Conservation (phyloP, 2,797 vertebrate species). For the Luscinia megarhynchos region DNA sequence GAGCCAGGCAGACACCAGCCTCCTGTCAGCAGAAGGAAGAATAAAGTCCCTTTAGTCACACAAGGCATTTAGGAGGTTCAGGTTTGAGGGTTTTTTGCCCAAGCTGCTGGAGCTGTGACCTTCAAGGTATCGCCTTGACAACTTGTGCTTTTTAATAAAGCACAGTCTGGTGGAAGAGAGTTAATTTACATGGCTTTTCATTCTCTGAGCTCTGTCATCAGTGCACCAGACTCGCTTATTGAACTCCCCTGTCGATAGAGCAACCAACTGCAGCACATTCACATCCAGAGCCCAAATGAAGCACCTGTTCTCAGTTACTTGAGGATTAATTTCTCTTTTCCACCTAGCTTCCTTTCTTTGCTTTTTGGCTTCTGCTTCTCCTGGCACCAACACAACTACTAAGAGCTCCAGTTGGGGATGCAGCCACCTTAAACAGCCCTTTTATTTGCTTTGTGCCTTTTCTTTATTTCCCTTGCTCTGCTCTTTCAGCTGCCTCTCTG, state of each 20-base stretch:
- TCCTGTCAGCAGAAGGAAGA: not conserved
- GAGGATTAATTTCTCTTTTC: constrained; percentile 54
- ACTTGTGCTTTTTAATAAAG: constrained; percentile 54
- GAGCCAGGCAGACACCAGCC: not conserved
- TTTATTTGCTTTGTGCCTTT: constrained; percentile 23
- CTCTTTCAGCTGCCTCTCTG: constrained; percentile 3
- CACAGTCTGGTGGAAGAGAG: constrained; percentile 24
- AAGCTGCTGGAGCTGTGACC: constrained; percentile 39
- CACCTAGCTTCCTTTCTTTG: constrained; percentile 17
- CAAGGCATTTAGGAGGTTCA: not conserved
- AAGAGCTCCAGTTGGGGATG: not conserved
- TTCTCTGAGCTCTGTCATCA: constrained; percentile 39
- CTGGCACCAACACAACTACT: constrained; percentile 17
- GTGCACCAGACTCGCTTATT: constrained; percentile 8
- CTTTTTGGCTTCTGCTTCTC: constrained; percentile 23
- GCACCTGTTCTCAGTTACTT: constrained; percentile 63
- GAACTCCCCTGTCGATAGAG: constrained; percentile 45
- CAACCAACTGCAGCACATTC: constrained; percentile 55
- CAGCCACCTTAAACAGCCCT: constrained; percentile 19
- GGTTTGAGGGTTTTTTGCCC: not conserved
- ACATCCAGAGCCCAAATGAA: constrained; percentile 57
- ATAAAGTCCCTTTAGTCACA: not conserved
- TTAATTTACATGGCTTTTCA: constrained; percentile 55
- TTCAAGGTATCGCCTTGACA: constrained; percentile 48
- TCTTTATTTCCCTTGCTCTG: constrained; percentile 15